These are phyloP conservation scores for Alligator mississippiensis DNA, from an alignment of 2,113 vertebrate genomes.

Conservation along the genomic window DNA sequence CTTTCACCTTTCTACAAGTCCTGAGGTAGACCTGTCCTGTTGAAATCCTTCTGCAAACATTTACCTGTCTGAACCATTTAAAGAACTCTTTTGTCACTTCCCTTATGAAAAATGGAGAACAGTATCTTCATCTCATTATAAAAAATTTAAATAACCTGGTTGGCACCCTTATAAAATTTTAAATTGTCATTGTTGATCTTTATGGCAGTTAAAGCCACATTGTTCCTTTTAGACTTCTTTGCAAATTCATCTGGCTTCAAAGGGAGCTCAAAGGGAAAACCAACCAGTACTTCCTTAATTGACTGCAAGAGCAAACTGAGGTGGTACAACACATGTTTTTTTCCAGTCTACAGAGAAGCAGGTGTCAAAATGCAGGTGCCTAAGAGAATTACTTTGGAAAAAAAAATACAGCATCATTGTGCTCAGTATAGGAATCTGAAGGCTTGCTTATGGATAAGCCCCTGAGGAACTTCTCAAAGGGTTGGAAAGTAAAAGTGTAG, in stretches of 20 bases:
- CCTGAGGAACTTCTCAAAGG: background rate
- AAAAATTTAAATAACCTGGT: conserved; percentile 48
- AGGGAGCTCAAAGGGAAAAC: conserved; percentile 31
- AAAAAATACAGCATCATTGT: background rate
- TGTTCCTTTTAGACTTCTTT: conserved; percentile 10
- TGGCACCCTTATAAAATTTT: conserved; percentile 47
- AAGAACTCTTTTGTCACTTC: conserved; percentile 10
- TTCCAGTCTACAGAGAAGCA: background rate
- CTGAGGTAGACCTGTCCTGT: background rate
- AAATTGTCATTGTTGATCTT: conserved; percentile 30
- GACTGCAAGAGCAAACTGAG: background rate
- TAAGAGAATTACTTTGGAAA: background rate
- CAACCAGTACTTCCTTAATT: background rate
- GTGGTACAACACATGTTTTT: background rate
- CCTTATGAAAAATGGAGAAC: conserved; percentile 52
- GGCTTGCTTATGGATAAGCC: background rate
- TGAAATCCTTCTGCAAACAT: conserved; percentile 10
- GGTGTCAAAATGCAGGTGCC: background rate
- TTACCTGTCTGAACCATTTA: conserved; percentile 14
- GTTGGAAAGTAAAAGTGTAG: background rate
- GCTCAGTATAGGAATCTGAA: background rate
- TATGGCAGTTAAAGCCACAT: background rate
- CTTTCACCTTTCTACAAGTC: background rate
- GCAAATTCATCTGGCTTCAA: conserved; percentile 36
- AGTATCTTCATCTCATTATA: conserved; percentile 23